Percentiles rank a stretch among this genome's conserved stretches.
Evolutionary conservation across 2,797 vertebrate species (phyloP).

Genomic region (Neopelma chrysocephalum): DNA sequence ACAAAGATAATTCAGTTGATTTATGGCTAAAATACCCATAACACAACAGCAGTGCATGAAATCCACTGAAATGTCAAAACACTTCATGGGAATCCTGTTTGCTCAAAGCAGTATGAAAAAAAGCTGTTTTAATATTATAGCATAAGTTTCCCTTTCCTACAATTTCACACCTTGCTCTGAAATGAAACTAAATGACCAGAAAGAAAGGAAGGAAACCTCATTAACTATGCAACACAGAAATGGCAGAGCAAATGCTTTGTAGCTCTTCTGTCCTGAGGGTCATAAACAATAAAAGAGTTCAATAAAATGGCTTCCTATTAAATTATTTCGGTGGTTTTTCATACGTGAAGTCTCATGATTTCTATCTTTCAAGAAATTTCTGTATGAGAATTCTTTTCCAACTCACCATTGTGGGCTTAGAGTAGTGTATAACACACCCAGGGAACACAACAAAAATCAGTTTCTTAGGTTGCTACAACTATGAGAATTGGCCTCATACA

Average conservation of each 20-base stretch:
- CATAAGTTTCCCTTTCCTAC: not conserved
- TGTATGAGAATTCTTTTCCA: not conserved
- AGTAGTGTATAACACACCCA: not conserved
- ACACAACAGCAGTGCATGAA: not conserved
- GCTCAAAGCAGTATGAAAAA: not conserved
- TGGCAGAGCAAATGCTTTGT: not conserved
- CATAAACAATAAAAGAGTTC: not conserved
- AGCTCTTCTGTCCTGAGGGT: not conserved
- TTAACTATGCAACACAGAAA: not conserved
- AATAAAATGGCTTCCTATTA: not conserved
- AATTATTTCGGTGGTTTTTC: not conserved
- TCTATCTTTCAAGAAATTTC: not conserved
- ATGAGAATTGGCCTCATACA: too few relatives aligned
- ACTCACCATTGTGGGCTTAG: not conserved
- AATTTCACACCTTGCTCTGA: not conserved
- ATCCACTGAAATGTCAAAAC: not conserved
- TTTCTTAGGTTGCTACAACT: not conserved
- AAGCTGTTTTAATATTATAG: not conserved
- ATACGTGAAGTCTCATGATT: not conserved
- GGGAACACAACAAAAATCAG: not conserved
- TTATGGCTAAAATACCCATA: not conserved
- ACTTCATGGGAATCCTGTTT: not conserved
- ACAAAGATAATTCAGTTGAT: not conserved
- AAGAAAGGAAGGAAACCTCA: not conserved
- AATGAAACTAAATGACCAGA: slow-evolving; percentile 3